Evolutionary conservation across 1,140 invertebrate genomes (phyloP), one percentile per base, ranked within the genome.

Genomic region (Sminthurides bifidus): DNA sequence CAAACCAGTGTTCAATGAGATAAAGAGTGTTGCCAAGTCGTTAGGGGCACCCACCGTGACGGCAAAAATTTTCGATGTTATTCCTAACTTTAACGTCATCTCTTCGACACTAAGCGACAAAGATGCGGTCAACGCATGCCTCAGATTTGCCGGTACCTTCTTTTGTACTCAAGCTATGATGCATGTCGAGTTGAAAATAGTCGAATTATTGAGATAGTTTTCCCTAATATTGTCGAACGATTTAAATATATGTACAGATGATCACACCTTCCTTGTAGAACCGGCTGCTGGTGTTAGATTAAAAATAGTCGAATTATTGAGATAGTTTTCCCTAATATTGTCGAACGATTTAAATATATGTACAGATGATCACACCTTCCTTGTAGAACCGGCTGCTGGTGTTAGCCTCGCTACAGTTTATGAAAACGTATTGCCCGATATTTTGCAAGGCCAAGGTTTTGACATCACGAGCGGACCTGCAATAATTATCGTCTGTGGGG

Each of bases 221-320:
- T n/a, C n/a, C n/a, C n/a, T n/a, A n/a, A n/a, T n/a, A n/a, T n/a
- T n/a, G n/a, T 15, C 15, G 24, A 17, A 35, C 0, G 15, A 30
- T 49, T 31, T 46, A 12, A 3, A 27, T n/a, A n/a, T n/a, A n/a
- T 1, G 3, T 77, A 61, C 67, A 69, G 69, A 71, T 65, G 68
- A 77, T 58, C 75, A 77, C 56, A 64, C 70, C 15, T 70, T 72
- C 51, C 53, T 77, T 27, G 75, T 77, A 17, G 74, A 77, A 56
- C 73, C 75, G 8, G 68, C 74, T 10, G 76, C 75, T 68, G 76
- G 75, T n/a, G n/a, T n/a, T n/a, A n/a, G n/a, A n/a, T n/a, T n/a
- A n/a, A n/a, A n/a, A n/a, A n/a, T n/a, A n/a, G n/a, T n/a, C n/a
- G n/a, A n/a, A n/a, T n/a, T n/a, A n/a, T n/a, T n/a, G n/a, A n/a